Conservation (phyloP, 2,113 vertebrate genomes). For the Syngnathus scovelli region DNA sequence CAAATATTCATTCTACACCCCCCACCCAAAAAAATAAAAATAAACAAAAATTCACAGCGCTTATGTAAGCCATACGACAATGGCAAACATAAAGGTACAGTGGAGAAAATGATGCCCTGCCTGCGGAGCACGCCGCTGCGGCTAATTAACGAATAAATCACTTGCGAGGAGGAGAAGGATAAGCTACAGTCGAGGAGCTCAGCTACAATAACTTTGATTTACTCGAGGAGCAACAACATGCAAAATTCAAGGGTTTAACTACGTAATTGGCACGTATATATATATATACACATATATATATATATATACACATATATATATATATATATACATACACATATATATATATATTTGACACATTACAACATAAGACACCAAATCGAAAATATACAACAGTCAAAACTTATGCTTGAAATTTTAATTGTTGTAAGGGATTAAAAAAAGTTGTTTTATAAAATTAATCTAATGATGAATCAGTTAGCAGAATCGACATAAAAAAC, state of each 20-base stretch:
- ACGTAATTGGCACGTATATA: too few relatives aligned
- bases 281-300: too few relatives aligned
- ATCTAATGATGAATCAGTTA: too few relatives aligned
- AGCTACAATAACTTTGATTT: slow-evolving; percentile 29
- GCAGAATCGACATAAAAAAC: too few relatives aligned
- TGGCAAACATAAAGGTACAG: slow-evolving; percentile 49
- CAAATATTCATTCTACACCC: slow-evolving; percentile 67
- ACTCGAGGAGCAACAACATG: slow-evolving; percentile 24
- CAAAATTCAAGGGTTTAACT: neutral
- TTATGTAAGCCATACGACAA: slow-evolving; percentile 68
- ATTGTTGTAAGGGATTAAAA: too few relatives aligned
- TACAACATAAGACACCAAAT: too few relatives aligned
- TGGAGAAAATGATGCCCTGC: slow-evolving; percentile 28
- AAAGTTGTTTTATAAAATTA: too few relatives aligned
- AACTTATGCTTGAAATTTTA: too few relatives aligned
- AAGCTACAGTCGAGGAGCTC: slow-evolving; percentile 1
- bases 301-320: too few relatives aligned
- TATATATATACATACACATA: too few relatives aligned
- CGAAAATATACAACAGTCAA: too few relatives aligned
- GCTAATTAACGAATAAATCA: slow-evolving; percentile 57
- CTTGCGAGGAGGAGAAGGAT: slow-evolving; percentile 28
- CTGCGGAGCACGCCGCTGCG: slow-evolving; percentile 16
- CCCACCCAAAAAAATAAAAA: slow-evolving; percentile 19
- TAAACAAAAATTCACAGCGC: slow-evolving; percentile 48
- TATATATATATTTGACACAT: too few relatives aligned